phyloP scores from a whole-genome alignment of 1,140 invertebrate species.

The Acyrthosiphon pisum region DNA sequence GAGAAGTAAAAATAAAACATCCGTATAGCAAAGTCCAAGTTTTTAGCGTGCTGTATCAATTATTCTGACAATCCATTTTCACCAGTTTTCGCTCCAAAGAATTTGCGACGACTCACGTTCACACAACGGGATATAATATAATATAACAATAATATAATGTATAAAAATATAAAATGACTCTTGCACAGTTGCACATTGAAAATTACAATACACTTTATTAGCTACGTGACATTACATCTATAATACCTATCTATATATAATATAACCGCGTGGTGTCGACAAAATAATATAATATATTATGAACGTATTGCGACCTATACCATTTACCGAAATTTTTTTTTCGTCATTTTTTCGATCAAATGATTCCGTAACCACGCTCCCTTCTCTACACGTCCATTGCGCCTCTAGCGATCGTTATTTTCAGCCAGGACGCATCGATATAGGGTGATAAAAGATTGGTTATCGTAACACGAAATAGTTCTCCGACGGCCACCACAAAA shows the following conservation, averaged over 20 bases:
- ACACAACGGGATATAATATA: background rate
- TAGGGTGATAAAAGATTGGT: background rate
- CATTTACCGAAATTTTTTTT: background rate
- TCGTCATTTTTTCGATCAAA: background rate
- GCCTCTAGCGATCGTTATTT: background rate
- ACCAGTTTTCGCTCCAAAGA: constrained; percentile 10
- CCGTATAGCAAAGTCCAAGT: background rate
- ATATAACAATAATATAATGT: background rate
- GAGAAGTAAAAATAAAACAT: background rate
- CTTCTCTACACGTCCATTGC: background rate
- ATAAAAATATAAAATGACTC: background rate
- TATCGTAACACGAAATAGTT: background rate
- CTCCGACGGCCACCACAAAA: background rate
- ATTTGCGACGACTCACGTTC: background rate
- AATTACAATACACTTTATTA: background rate
- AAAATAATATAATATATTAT: constrained; percentile 12
- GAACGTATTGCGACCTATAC: background rate
- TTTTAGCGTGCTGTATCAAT: background rate
- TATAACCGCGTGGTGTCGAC: background rate
- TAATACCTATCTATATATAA: background rate
- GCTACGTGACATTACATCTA: background rate
- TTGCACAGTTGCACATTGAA: background rate
- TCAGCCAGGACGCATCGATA: too few species aligned
- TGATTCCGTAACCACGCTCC: background rate
- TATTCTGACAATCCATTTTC: constrained; percentile 10